Evolutionary conservation across 1,140 invertebrate species (phyloP).

Genomic region (Paralvinella palmiformis): DNA sequence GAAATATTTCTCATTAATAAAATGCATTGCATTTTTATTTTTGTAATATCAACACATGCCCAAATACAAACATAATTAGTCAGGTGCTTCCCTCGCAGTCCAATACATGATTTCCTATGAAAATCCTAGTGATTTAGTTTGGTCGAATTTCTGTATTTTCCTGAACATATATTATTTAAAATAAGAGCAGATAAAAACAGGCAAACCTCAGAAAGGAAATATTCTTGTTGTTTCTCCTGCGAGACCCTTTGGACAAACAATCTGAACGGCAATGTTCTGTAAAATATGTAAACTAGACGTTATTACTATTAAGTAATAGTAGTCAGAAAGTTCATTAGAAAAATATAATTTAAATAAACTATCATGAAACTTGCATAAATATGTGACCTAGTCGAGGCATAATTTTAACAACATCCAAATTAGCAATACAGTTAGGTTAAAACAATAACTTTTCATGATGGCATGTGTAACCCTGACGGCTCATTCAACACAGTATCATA

Average conservation of each 20-base stretch:
- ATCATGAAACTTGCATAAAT: not conserved
- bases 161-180: constrained; percentile 5
- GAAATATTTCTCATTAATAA: too few relatives aligned
- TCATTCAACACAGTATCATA: not conserved
- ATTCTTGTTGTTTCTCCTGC: constrained; percentile 40
- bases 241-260: constrained; percentile 51
- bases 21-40: not conserved
- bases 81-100: constrained; percentile 8
- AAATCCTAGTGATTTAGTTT: not conserved
- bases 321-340: constrained; percentile 2
- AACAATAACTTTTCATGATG: not conserved
- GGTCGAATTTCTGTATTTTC: not conserved
- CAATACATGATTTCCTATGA: constrained; percentile 17
- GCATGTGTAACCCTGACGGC: not conserved
- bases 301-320: not conserved
- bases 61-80: not conserved
- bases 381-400: not conserved
- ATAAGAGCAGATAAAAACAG: not conserved
- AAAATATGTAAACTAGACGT: constrained; percentile 15
- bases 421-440: not conserved
- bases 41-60: not conserved
- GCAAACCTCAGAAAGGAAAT: constrained; percentile 43
- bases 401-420: not conserved
- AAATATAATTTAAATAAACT: constrained; percentile 3
- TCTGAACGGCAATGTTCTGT: constrained; percentile 50